Conservation (phyloP, 2,888 invertebrate genomes). For the Eilema sororculum region DNA sequence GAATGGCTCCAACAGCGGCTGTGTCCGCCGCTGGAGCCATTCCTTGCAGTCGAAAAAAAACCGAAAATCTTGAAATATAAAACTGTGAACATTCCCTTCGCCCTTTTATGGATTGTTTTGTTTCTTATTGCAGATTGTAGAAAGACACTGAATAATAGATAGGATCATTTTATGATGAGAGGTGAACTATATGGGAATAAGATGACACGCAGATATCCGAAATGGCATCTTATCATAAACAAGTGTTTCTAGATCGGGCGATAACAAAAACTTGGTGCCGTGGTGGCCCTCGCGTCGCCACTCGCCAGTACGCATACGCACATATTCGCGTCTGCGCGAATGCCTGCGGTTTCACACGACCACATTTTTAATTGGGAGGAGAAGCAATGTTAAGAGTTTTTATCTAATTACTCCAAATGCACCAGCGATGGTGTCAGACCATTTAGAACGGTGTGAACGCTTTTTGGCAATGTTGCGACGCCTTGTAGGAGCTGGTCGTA, state of each 20-base stretch:
- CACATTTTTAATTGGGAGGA: conserved; percentile 14
- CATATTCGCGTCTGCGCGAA: neutral
- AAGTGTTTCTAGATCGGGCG: neutral
- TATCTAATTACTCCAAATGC: conserved; percentile 15
- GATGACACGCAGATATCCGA: neutral
- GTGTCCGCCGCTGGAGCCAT: too few relatives aligned
- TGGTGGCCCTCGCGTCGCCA: conserved; percentile 20
- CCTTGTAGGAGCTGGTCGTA: neutral
- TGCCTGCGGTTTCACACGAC: conserved; percentile 8
- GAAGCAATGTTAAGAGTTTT: conserved; percentile 16
- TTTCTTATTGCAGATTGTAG: too few relatives aligned
- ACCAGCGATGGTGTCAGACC: conserved; percentile 9
- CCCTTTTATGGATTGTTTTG: too few relatives aligned
- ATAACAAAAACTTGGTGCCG: neutral
- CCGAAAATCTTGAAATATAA: too few relatives aligned
- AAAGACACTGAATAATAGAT: too few relatives aligned
- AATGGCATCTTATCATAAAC: neutral
- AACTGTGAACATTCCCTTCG: too few relatives aligned
- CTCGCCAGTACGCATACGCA: neutral
- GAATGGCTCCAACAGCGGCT: too few relatives aligned
- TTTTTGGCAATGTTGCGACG: conserved; percentile 12
- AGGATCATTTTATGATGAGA: neutral
- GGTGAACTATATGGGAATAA: neutral
- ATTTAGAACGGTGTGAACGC: conserved; percentile 21
- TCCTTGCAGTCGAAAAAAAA: too few relatives aligned